phyloP scores from a whole-genome alignment of 2,113 vertebrate species.

The Indicator maculatus region DNA sequence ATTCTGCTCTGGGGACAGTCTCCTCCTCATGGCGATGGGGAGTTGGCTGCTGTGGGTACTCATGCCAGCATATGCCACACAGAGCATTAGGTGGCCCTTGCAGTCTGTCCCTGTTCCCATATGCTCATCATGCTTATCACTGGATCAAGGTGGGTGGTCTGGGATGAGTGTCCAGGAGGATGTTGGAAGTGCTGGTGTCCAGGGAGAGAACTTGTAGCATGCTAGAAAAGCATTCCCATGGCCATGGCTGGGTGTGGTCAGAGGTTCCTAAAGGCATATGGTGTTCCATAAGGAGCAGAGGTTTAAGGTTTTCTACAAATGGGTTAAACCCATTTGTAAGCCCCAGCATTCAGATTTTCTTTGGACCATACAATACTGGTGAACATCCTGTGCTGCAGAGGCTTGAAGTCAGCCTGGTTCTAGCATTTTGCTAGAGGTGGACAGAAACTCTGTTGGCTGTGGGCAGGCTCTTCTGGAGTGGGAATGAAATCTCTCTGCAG shows the following conservation, averaged over 20 bases:
- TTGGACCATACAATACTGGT: not conserved
- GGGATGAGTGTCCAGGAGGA: rapidly evolving
- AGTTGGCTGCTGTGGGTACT: not conserved
- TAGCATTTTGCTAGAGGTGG: not conserved
- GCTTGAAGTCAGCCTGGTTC: not conserved
- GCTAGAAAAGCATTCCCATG: not conserved
- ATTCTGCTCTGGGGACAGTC: not conserved
- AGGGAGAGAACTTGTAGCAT: not conserved
- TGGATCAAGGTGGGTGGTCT: not conserved
- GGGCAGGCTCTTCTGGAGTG: not conserved
- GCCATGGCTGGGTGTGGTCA: not conserved
- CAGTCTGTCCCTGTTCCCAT: not conserved
- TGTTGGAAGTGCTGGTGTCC: not conserved
- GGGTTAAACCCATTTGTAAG: not conserved
- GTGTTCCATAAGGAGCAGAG: not conserved
- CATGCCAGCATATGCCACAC: rapidly evolving
- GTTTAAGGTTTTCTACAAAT: not conserved
- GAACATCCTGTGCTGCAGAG: not conserved
- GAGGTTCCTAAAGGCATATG: not conserved
- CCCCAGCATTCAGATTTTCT: not conserved
- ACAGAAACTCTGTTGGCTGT: not conserved
- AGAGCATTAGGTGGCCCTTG: not conserved
- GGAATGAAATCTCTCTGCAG: not conserved
- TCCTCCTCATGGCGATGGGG: rapidly evolving
- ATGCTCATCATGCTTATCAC: not conserved